Evolutionary conservation across 2,888 invertebrate species (phyloP).

Genomic region (Sipha maydis): DNA sequence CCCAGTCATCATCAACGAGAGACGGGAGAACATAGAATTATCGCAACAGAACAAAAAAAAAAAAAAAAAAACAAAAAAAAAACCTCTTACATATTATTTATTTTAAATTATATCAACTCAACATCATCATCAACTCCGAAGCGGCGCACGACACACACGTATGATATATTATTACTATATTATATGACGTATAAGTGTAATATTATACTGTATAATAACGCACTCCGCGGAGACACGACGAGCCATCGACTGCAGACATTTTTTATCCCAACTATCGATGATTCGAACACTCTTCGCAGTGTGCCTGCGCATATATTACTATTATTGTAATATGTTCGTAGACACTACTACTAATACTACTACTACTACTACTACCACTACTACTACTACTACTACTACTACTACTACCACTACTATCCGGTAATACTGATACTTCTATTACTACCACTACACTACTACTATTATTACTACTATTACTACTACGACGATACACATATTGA

Average conservation of each 20-base stretch:
- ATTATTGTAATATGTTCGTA: too few species aligned
- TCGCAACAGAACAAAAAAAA: slow-evolving; percentile 2
- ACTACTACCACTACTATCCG: not conserved
- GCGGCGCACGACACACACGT: slow-evolving; percentile 5
- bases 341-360: not conserved
- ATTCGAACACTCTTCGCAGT: not conserved
- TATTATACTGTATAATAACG: too few species aligned
- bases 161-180: too few species aligned
- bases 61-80: slow-evolving; percentile 8
- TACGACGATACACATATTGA: not conserved
- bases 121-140: slow-evolving; percentile 29
- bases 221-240: not conserved
- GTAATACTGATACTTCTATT: not conserved
- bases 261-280: slow-evolving; percentile 30
- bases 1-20: not conserved
- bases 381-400: not conserved
- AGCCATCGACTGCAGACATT: slow-evolving; percentile 27
- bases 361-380: not conserved
- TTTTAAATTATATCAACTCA: slow-evolving; percentile 13
- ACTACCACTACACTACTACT: not conserved
- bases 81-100: slow-evolving; percentile 43
- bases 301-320: not conserved
- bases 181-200: too few species aligned
- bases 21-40: not conserved
- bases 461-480: not conserved